Conservation (phyloP, 2,113 vertebrate species). For the Holacanthus passer region DNA sequence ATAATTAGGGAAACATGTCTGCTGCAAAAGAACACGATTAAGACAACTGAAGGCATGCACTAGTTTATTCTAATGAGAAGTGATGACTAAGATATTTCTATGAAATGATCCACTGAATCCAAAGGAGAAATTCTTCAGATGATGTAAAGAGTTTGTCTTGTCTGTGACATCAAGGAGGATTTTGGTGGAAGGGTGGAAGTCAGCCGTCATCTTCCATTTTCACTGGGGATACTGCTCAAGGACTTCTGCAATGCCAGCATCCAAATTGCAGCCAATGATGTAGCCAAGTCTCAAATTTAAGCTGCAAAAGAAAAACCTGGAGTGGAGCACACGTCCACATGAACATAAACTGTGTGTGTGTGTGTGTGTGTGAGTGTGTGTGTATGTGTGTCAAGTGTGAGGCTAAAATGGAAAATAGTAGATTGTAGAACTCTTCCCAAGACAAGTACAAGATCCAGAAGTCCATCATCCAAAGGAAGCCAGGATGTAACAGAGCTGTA, state of each 20-base stretch:
- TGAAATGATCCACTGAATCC: constrained; percentile 1
- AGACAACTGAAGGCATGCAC: constrained; percentile 47
- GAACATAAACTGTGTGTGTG: background rate
- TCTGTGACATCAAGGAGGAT: constrained; percentile 10
- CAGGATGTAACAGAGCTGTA: background rate
- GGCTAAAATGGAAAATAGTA: background rate
- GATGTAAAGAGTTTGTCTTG: background rate
- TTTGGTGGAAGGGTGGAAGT: constrained; percentile 3
- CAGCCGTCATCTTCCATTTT: background rate
- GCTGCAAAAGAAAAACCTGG: background rate
- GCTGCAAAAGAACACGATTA: constrained; percentile 73
- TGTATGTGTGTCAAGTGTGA: background rate
- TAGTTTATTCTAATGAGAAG: background rate
- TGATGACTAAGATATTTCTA: background rate
- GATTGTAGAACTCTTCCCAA: constrained; percentile 19
- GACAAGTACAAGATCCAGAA: constrained; percentile 13
- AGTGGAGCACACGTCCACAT: no score
- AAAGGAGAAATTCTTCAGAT: constrained; percentile 10
- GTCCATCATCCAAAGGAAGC: background rate
- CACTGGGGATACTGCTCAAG: constrained; percentile 21
- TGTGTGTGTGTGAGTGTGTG: no score
- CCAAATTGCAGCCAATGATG: background rate
- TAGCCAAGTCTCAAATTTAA: background rate
- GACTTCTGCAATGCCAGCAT: background rate
- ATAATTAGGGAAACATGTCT: constrained; percentile 51